These are phyloP conservation scores for Dendrocincla tyrannina DNA, from an alignment of 2,797 vertebrate genomes.

Conservation along the genomic window DNA sequence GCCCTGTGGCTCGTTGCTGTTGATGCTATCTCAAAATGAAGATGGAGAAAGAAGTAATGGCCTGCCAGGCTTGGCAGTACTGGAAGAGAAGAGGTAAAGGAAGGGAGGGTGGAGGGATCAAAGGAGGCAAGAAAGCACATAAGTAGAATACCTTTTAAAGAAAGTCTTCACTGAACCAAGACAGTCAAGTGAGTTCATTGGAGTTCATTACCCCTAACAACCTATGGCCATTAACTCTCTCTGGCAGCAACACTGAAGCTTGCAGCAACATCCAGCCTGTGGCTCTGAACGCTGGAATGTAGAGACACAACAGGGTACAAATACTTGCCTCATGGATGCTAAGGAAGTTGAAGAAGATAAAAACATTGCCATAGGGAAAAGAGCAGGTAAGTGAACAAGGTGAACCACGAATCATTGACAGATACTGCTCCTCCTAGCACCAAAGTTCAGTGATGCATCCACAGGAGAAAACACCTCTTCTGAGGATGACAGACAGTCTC, in stretches of 20 bases:
- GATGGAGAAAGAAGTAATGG: neutral
- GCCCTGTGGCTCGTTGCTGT: neutral
- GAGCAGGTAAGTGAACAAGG: neutral
- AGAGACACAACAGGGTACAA: neutral
- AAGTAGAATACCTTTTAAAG: neutral
- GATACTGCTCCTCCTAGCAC: neutral
- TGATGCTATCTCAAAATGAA: neutral
- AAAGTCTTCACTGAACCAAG: neutral
- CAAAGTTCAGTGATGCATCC: neutral
- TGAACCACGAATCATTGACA: neutral
- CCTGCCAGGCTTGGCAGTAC: neutral
- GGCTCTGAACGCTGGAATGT: neutral
- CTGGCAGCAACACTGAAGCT: neutral
- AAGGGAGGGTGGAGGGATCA: neutral
- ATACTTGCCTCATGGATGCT: neutral
- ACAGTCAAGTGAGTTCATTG: neutral
- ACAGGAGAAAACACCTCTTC: neutral
- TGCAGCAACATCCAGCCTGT: neutral
- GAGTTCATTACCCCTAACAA: neutral
- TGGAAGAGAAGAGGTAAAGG: neutral
- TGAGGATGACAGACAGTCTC: neutral
- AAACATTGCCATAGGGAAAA: neutral
- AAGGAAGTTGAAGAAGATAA: slow-evolving; percentile 2
- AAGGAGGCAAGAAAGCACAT: neutral
- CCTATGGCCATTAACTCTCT: neutral